phyloP scores from a whole-genome alignment of 1,140 invertebrate genomes.

The Eurosta solidaginis region DNA sequence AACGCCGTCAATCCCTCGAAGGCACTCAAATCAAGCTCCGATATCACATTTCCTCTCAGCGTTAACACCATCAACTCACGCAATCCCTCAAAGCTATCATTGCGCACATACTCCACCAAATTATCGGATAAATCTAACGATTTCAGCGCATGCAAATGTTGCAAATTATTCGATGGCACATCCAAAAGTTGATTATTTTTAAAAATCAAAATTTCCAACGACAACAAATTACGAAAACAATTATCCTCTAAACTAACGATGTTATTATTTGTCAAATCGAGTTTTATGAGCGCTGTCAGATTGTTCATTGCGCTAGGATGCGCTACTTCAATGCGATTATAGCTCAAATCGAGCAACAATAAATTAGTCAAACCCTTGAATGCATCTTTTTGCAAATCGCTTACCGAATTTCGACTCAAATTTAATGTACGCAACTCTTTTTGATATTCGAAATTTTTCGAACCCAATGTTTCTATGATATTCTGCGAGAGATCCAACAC shows the following conservation, averaged over 20 bases:
- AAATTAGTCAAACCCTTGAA: conserved; percentile 75
- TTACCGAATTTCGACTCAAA: conserved; percentile 75
- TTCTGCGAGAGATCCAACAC: conserved; percentile 82
- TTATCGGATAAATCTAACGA: conserved; percentile 74
- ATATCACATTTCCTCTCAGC: conserved; percentile 75
- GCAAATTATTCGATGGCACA: conserved; percentile 71
- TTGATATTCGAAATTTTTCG: conserved; percentile 79
- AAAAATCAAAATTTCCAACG: conserved; percentile 71
- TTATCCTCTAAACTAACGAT: conserved; percentile 72
- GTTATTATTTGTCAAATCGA: conserved; percentile 78
- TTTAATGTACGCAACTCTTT: conserved; percentile 72
- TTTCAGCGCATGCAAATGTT: conserved; percentile 68
- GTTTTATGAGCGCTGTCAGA: conserved; percentile 70
- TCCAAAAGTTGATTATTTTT: conserved; percentile 78
- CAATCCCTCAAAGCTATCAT: conserved; percentile 70
- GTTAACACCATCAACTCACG: conserved; percentile 69
- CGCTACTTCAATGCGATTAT: conserved; percentile 77
- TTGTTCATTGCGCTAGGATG: conserved; percentile 73
- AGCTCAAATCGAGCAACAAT: conserved; percentile 71
- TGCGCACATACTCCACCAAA: conserved; percentile 70
- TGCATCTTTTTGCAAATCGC: conserved; percentile 72
- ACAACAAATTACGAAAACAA: conserved; percentile 72
- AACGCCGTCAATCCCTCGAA: conserved; percentile 73
- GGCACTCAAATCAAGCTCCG: conserved; percentile 68
- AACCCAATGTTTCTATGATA: conserved; percentile 75